These are phyloP conservation scores for Nyctereutes procyonoides DNA, from an alignment of 2,113 vertebrate species.

Conservation along the genomic window DNA sequence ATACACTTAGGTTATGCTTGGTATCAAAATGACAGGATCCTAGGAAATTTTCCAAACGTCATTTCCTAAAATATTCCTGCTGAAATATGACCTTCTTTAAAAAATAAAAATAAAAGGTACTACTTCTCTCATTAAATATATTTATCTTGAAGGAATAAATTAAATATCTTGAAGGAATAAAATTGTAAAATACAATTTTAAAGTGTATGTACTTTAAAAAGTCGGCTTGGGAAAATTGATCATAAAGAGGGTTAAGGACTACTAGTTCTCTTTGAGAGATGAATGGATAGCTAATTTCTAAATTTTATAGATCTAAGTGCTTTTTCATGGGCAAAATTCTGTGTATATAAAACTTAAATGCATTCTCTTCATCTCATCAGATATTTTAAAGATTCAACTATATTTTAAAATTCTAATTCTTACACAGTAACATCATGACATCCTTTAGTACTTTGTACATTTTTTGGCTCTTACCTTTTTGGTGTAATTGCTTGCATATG, in stretches of 20 bases:
- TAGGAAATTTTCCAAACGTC: background rate
- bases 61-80: background rate
- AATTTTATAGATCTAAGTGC: background rate
- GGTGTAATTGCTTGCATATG: background rate
- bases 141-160: slow-evolving; percentile 10
- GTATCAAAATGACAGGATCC: background rate
- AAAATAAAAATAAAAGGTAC: background rate
- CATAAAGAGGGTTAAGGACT: background rate
- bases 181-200: too few relatives aligned
- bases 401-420: slow-evolving; percentile 28
- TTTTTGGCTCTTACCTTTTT: background rate
- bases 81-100: background rate
- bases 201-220: background rate
- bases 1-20: background rate
- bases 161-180: background rate
- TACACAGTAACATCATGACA: background rate
- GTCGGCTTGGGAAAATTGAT: background rate
- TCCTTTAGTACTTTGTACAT: background rate
- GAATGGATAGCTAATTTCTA: background rate
- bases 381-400: background rate
- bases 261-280: background rate
- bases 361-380: background rate
- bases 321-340: background rate
- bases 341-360: background rate
- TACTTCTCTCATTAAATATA: background rate